These are phyloP conservation scores for Cyprinella venusta DNA, from an alignment of 2,797 vertebrate genomes.

Conservation along the genomic window DNA sequence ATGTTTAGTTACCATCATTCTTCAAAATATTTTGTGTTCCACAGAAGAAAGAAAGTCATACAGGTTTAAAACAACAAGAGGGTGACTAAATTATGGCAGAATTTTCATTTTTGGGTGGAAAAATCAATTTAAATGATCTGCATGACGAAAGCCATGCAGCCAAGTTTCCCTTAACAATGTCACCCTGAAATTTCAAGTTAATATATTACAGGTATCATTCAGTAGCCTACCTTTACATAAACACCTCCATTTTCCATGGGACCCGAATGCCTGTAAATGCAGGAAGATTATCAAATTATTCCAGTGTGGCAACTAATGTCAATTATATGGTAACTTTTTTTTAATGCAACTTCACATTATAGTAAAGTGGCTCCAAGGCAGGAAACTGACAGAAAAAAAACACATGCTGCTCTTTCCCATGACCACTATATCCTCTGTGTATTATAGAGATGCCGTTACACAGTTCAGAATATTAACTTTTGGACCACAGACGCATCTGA, in stretches of 20 bases:
- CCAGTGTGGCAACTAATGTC: no score
- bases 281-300: constrained; percentile 16
- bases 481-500: constrained; percentile 55
- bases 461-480: constrained; percentile 58
- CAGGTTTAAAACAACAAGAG: background rate
- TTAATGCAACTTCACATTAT: constrained; percentile 14
- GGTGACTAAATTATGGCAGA: background rate
- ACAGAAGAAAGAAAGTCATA: background rate
- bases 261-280: constrained; percentile 58
- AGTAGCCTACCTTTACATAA: constrained; percentile 73
- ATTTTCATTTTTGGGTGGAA: background rate
- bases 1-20: background rate
- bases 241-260: constrained; percentile 65
- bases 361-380: constrained; percentile 32
- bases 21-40: background rate
- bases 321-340: background rate
- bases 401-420: constrained; percentile 57
- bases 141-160: background rate
- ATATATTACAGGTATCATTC: background rate
- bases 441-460: constrained; percentile 57
- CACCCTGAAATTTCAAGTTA: background rate
- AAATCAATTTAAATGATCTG: background rate
- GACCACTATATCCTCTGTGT: constrained; percentile 53
- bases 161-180: background rate
- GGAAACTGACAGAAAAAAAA: constrained; percentile 43